phyloP scores from a whole-genome alignment of 1,140 invertebrate species.

The Stratiolaelaps scimitus region DNA sequence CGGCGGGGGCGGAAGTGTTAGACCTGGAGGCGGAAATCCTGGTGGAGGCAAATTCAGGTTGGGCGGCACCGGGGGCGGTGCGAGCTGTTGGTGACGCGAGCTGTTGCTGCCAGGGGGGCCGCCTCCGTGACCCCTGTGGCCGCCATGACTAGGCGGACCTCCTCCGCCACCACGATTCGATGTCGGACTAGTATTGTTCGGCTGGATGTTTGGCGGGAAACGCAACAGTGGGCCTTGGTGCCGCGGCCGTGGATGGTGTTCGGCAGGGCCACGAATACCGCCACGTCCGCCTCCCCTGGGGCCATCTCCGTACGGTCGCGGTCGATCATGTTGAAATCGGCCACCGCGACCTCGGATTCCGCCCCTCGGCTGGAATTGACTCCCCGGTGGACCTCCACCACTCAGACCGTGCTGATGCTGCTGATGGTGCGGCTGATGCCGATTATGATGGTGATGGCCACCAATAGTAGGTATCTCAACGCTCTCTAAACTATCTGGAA shows the following conservation, averaged over 20 bases:
- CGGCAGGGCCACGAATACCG: too few species aligned
- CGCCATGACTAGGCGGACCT: too few species aligned
- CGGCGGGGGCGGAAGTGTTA: not conserved
- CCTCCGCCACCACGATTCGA: too few species aligned
- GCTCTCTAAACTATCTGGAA: not conserved
- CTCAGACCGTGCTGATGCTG: not conserved
- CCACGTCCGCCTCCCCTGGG: not conserved
- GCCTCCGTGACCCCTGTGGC: too few species aligned
- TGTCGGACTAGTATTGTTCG: too few species aligned
- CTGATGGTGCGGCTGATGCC: too few species aligned
- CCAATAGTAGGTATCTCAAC: slow-evolving; percentile 23
- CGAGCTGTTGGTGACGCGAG: too few species aligned
- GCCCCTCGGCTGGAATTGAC: not conserved
- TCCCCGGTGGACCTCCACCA: not conserved
- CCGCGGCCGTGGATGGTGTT: not conserved
- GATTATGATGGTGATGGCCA: not conserved
- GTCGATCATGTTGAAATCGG: slow-evolving; percentile 6
- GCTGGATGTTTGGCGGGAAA: not conserved
- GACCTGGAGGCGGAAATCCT: slow-evolving; percentile 5
- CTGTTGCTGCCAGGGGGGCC: too few species aligned
- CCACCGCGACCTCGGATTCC: not conserved
- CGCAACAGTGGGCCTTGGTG: slow-evolving; percentile 7
- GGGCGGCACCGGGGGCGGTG: not conserved
- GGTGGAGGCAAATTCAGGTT: not conserved
- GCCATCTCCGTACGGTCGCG: slow-evolving; percentile 6